Base-by-base conservation (phyloP, 2,888 invertebrate species). In the Tridacna crocea region DNA sequence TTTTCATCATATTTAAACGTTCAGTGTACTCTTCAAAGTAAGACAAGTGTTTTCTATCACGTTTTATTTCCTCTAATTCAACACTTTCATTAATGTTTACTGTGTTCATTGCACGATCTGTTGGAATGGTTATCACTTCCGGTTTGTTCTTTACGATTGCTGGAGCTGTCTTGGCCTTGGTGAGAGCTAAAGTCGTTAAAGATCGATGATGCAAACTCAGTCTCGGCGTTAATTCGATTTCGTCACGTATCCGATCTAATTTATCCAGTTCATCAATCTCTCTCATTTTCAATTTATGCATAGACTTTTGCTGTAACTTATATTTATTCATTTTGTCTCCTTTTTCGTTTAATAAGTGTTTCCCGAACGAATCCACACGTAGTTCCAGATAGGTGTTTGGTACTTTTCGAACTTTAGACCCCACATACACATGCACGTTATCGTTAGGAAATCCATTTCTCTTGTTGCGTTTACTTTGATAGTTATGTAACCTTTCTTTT, bases 351-450 rank as follows among this genome's bases (percentile, higher is more conserved):
- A 48, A 51, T n/a, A 83, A 72, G 76, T 84, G 79, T 75, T 75
- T 87, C 8, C 84, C 87, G n/a, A 87, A 87, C 6, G 84, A 84
- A 75, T 87, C 84, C 2, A 82, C 84, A 17, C 81, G 77, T 46
- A 87, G 51, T 68, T 87, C 84, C 19, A 87, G 70, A 75, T 76
- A 87, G 12, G 87, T 87, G 65, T 84, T 87, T 11, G 84, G 87
- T 22, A 87, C 77, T 74, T 75, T 77, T 24, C 72, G 72, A 27
- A 77, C 72, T 72, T 77, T 81, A 6, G 84, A 72, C 1, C 84
- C 82, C 36, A 77, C 60, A 27, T 58, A 72, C 10, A 80, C 66
- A 46, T 82, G 77, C 15, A 82, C 74, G 36, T 76, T 55, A 24
- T 77, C 78, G 61, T 82, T 75, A 8, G 80, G 84, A 72, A 82